Base-by-base conservation (phyloP, 2,888 invertebrate genomes). In the Listrodromus nycthemerus region DNA sequence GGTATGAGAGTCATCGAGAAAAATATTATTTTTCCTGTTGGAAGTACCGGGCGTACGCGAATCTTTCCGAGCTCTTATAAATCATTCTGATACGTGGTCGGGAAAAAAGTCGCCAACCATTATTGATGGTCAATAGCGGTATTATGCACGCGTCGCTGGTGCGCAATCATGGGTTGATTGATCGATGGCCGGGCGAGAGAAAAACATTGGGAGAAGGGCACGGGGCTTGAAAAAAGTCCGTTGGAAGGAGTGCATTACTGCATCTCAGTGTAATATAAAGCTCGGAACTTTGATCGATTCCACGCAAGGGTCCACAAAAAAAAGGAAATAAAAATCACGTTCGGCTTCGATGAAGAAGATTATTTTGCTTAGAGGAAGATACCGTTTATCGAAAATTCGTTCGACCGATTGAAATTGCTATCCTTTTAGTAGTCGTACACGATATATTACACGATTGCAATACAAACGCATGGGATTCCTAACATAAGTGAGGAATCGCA, bases 121-220 rank as follows among this genome's bases (percentile, higher is more conserved):
- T 88, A 89, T 89, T 87, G 88, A 89, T 88, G 86, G 87, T 87
- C 88, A 87, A 88, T 87, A 85, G 86, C 70, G 84, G 86, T 86
- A 89, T 90, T 89, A 90, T 90, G 88, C 87, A 87, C 87, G 86
- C 87, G 87, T 87, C 87, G 85, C 82, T 84, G 85, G 77, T 67
- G 30, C 71, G 80, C 83, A 83, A 87, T 87, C 85, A 81, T 85
- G 81, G 82, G 79, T 80, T 86, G 87, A 87, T 86, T 87, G 87
- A 87, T 86, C 81, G 87, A 86, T 87, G 84, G 86, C 77, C 45
- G 33, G 71, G 67, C 55, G 71, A 76, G 66, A 82, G 52, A 74
- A 67, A 80, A 75, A 55, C 66, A 75, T 55, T 48, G 30, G 61
- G 66, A 65, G 48, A 21, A 13, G 71, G 52, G 37, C 19, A 61